Base-by-base conservation (phyloP, 2,888 invertebrate species). In the Celastrina argiolus region DNA sequence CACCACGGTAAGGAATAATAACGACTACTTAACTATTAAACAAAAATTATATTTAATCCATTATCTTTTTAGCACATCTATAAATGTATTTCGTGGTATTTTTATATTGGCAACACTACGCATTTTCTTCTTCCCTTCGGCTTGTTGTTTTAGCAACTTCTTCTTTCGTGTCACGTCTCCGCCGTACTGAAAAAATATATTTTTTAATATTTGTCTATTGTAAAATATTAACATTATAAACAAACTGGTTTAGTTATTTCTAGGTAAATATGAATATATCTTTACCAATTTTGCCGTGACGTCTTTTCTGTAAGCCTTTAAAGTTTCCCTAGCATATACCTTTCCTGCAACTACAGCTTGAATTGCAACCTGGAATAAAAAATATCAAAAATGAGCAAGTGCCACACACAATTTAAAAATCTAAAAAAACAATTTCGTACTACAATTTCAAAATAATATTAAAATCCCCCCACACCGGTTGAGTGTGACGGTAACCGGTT, bases 51-150 rank as follows among this genome's bases (percentile, higher is more conserved):
- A 56, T 65, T 64, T 66, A 59, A 31, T n/a, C 41, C 28, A 59
- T 66, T 45, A 95, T 89, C 93, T 94, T 81, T 97, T 97, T 42
- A 99, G 88, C 66, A 98, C 95, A 85, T 97, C 95, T 73, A 99
- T 96, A 83, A 99, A 99, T 1, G 98, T 97, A 81, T 99, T 96
- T 81, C 97, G 94, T 2, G 99, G 98, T 74, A 99, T 92, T 76
- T 95, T 94, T 72, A 99, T 96, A 80, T 97, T 97, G 63, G 98
- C 98, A 69, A 98, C 93, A 92, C 95, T 94, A 77, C 96, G 94
- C 97, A 99, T 96, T 83, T 95, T 95, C 84, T 97, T 97, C 84
- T 99, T 99, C 7, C 99, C 99, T 76, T 98, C 98, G 0, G 96
- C 93, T 91, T 99, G 99, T 78, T 96, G 94, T 70, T 94, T 95